phyloP scores from a whole-genome alignment of 2,797 vertebrate genomes.

The Gouania willdenowi region DNA sequence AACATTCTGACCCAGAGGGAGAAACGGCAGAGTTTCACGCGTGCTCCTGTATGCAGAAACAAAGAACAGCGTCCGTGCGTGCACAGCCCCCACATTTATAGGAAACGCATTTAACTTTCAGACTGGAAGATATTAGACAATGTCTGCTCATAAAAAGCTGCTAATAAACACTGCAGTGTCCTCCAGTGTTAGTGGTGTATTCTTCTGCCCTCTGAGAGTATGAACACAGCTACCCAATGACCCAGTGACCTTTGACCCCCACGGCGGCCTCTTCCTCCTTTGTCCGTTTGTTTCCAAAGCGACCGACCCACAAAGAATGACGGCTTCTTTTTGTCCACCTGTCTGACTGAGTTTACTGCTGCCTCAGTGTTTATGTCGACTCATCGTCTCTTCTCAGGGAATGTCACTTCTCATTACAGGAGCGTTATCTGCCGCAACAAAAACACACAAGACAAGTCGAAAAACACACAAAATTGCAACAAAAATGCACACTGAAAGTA shows the following conservation, averaged over 20 bases:
- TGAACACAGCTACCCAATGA: constrained; percentile 11
- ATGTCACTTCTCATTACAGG: constrained; percentile 28
- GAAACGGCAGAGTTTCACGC: too few relatives aligned
- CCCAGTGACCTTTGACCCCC: constrained; percentile 50
- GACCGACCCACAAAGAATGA: constrained; percentile 42
- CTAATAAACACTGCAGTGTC: too few relatives aligned
- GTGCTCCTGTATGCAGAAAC: too few relatives aligned
- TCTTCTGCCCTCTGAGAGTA: neutral
- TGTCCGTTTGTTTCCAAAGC: constrained; percentile 43
- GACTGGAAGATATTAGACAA: too few relatives aligned
- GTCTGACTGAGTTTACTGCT: constrained; percentile 41
- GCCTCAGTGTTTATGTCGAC: constrained; percentile 4
- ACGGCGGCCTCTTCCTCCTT: constrained; percentile 13
- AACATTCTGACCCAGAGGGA: too few relatives aligned
- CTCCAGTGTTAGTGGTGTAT: too few relatives aligned
- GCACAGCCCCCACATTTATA: too few relatives aligned
- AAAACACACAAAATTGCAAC: neutral
- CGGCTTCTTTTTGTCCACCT: constrained; percentile 38
- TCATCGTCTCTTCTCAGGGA: constrained; percentile 15
- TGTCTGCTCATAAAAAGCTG: too few relatives aligned
- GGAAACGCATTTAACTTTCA: too few relatives aligned
- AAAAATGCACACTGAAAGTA: too few relatives aligned
- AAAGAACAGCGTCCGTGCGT: too few relatives aligned
- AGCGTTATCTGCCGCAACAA: neutral
- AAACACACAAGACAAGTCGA: neutral